Conservation (phyloP, 2,797 vertebrate genomes). For the Cossypha niveicapilla region DNA sequence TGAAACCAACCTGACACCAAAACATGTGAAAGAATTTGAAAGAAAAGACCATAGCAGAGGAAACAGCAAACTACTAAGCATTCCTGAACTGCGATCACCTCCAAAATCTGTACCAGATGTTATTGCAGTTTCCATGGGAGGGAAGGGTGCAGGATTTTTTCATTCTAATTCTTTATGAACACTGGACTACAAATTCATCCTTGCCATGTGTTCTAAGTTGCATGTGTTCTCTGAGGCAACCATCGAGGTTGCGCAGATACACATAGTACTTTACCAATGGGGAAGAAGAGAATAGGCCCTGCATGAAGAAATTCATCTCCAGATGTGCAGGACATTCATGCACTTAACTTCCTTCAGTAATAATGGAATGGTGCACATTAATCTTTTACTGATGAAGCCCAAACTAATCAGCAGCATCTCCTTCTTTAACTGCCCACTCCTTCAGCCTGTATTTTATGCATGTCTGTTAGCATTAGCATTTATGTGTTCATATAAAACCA, state of each 20-base stretch:
- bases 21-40: neutral
- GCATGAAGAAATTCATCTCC: neutral
- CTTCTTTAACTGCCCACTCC: neutral
- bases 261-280: neutral
- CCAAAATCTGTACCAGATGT: neutral
- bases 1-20: neutral
- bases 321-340: neutral
- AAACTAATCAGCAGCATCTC: neutral
- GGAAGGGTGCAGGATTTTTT: neutral
- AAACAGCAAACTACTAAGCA: neutral
- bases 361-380: neutral
- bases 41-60: neutral
- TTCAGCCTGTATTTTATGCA: neutral
- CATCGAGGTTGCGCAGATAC: neutral
- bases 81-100: neutral
- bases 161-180: neutral
- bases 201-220: neutral
- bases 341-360: neutral
- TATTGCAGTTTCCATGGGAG: neutral
- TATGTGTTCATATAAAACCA: neutral
- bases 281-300: neutral
- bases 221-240: neutral
- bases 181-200: neutral
- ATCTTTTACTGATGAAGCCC: neutral
- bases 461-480: fast-evolving